Conservation (phyloP, 2,113 vertebrate species). For the Conger conger region DNA sequence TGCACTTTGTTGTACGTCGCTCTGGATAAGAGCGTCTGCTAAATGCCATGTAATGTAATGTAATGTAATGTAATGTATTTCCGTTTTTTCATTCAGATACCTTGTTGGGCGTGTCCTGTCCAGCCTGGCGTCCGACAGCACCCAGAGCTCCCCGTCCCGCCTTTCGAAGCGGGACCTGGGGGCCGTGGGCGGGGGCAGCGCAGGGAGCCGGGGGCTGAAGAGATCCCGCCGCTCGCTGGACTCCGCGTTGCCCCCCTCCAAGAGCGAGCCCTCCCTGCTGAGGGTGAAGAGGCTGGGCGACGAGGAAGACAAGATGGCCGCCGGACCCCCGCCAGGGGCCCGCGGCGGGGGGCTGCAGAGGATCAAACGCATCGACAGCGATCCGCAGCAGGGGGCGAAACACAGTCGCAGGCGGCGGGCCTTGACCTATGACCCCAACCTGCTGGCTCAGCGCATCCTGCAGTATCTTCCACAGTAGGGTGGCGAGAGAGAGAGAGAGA, state of each 20-base stretch:
- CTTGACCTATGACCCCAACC: conserved; percentile 60
- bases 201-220: conserved; percentile 39
- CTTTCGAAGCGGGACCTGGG: conserved; percentile 56
- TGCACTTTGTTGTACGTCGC: too few species aligned
- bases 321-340: conserved; percentile 10
- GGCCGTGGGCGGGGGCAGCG: not conserved
- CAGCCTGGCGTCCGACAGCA: conserved; percentile 41
- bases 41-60: too few species aligned
- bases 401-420: conserved; percentile 26
- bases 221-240: conserved; percentile 67
- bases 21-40: too few species aligned
- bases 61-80: not conserved
- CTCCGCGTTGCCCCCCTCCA: conserved; percentile 43
- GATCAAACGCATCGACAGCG: conserved; percentile 66
- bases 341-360: conserved; percentile 57
- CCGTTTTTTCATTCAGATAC: conserved; percentile 45
- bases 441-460: conserved; percentile 63
- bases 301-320: conserved; percentile 41
- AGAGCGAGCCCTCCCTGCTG: conserved; percentile 59
- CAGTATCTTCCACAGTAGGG: conserved; percentile 63
- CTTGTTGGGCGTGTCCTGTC: conserved; percentile 65
- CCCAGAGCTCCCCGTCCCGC: conserved; percentile 37
- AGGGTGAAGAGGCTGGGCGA: conserved; percentile 70
- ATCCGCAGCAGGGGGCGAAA: conserved; percentile 50
- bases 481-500: not conserved